Percentiles rank a stretch among this genome's conserved stretches.
Evolutionary conservation across 2,113 vertebrate genomes (phyloP).

Genomic region (Laticauda laticaudata): DNA sequence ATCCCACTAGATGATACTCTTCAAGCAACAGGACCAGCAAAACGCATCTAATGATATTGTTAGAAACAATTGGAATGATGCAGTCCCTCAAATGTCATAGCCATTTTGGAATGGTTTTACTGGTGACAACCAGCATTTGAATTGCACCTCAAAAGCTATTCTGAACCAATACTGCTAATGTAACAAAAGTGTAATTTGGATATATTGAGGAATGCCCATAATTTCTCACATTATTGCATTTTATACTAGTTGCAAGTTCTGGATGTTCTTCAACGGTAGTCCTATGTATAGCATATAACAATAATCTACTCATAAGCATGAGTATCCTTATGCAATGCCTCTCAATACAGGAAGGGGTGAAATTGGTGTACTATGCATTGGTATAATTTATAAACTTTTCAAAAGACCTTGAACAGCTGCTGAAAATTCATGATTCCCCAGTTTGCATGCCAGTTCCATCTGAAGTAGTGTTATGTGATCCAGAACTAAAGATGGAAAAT

Average conservation of each 20-base stretch:
- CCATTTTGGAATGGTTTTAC: background rate
- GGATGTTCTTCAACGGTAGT: background rate
- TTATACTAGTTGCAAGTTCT: background rate
- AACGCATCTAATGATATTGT: background rate
- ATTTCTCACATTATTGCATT: background rate
- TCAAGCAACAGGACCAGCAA: background rate
- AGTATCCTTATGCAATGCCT: background rate
- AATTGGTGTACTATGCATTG: background rate
- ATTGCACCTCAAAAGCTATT: background rate
- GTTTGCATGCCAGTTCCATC: background rate
- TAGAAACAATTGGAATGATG: background rate
- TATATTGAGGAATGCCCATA: background rate
- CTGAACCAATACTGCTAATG: background rate
- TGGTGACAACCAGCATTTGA: background rate
- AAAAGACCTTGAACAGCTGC: background rate
- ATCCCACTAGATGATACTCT: background rate
- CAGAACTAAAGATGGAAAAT: background rate
- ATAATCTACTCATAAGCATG: background rate
- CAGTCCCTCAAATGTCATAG: background rate
- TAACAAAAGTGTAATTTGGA: background rate
- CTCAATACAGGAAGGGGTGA: background rate
- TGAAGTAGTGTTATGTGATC: background rate
- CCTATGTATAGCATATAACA: background rate
- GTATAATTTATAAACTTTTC: background rate
- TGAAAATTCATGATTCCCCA: background rate